Base-by-base conservation (phyloP, 2,888 invertebrate species). In the Miltochrista miniata region DNA sequence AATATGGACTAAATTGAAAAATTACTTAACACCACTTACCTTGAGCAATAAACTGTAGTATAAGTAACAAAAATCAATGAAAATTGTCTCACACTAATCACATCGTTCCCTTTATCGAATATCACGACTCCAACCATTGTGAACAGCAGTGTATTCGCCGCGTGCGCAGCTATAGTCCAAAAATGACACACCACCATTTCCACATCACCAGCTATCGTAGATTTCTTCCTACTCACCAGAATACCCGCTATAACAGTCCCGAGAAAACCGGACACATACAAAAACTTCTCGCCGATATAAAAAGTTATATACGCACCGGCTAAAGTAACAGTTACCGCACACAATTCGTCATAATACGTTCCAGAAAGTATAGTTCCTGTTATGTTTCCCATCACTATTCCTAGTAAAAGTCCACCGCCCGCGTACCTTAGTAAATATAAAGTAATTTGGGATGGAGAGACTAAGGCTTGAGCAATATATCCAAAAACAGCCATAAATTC, bases 81-180 rank as follows among this genome's bases (percentile, higher is more conserved):
- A 0, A 87, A 72, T 54, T 89, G 89, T 7, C 84, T 64, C 9
- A 86, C 82, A 35, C 74, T 83, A 18, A 91, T 80, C 10, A 92
- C 84, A 44, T 88, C 79, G 36, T 85, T 85, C 12, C 92, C 78
- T 54, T 83, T 92, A 62, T 93, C 92, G 38, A 93, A 90, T 18
- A 94, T 93, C 33, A 93, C 92, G 11, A 94, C 92, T 0, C 94
- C 94, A 0, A 93, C 92, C 72, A 94, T 90, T 0, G 94, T 92
- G 56, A 94, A 94, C 35, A 94, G 88, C 10, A 94, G 70, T 0
- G 93, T 93, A 62, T 94, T 94, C 4, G 85, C 83, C 7, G 76
- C 68, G 51, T 87, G 82, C 0, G 82, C 76, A 48, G 87, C 24
- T 38, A 91, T 83, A 13, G 55, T 64, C 90, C 90, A 91, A 51